These are phyloP conservation scores for Lucinisca nassula DNA, from an alignment of 2,888 invertebrate species.

Conservation along the genomic window DNA sequence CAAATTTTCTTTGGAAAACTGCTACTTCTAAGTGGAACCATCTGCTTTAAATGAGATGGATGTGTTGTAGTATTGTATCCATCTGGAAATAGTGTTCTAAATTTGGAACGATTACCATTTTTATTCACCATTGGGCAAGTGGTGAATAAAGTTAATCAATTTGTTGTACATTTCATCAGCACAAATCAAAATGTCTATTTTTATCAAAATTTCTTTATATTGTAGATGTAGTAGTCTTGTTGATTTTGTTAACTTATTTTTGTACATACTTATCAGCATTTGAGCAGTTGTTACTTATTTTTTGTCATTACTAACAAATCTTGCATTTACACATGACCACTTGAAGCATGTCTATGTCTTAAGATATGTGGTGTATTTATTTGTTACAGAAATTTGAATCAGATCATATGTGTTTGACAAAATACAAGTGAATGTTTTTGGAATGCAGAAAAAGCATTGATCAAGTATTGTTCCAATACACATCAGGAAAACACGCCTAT, in stretches of 20 bases:
- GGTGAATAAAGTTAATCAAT: neutral
- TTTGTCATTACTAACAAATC: neutral
- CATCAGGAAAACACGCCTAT: too few species aligned
- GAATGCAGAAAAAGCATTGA: too few species aligned
- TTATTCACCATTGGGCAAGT: slow-evolving; percentile 2
- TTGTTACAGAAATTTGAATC: neutral
- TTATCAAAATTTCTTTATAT: neutral
- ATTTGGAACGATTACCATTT: too few species aligned
- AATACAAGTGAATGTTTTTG: too few species aligned
- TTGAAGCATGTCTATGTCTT: neutral
- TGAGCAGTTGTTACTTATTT: neutral
- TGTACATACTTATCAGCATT: neutral
- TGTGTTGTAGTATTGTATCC: too few species aligned
- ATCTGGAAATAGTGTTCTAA: too few species aligned
- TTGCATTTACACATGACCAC: neutral
- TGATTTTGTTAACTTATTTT: neutral
- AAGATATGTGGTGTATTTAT: neutral
- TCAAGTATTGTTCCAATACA: too few species aligned
- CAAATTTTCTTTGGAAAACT: too few species aligned
- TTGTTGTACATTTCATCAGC: neutral
- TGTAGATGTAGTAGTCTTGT: neutral
- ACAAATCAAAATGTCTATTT: neutral
- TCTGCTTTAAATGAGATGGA: too few species aligned
- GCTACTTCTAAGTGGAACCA: too few species aligned
- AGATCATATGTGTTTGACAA: too few species aligned